These are phyloP conservation scores for Todiramphus saurophagus DNA, from an alignment of 2,113 vertebrate genomes.

Conservation along the genomic window DNA sequence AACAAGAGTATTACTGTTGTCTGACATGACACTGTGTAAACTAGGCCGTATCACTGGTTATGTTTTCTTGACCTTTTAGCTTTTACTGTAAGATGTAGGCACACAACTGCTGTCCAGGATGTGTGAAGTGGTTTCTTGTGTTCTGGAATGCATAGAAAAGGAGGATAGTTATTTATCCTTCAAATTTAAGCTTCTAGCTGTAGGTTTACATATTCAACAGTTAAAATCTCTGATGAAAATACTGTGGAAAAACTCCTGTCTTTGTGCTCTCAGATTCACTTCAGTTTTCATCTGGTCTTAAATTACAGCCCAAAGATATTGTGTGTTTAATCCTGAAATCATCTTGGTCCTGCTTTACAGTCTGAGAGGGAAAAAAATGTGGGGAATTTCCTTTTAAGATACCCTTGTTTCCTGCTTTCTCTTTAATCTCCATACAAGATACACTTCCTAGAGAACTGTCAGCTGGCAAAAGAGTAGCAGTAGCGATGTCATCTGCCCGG, in stretches of 20 bases:
- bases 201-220: background rate
- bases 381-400: slow-evolving; percentile 48
- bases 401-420: slow-evolving; percentile 15
- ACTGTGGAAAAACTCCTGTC: background rate
- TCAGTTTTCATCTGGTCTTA: background rate
- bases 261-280: background rate
- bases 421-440: slow-evolving; percentile 10
- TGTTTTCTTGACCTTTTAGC: background rate
- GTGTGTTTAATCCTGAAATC: background rate
- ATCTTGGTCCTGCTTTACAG: background rate
- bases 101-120: background rate
- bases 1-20: background rate
- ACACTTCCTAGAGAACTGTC: background rate
- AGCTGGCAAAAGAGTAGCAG: background rate
- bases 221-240: background rate
- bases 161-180: background rate
- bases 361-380: background rate
- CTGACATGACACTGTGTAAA: background rate
- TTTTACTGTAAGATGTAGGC: background rate
- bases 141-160: background rate
- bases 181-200: background rate
- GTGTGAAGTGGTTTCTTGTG: background rate
- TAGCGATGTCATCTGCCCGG: background rate
- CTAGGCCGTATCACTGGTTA: background rate
- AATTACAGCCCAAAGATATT: background rate